These are phyloP conservation scores for Halyomorpha halys DNA, from an alignment of 1,140 invertebrate genomes.

Conservation along the genomic window DNA sequence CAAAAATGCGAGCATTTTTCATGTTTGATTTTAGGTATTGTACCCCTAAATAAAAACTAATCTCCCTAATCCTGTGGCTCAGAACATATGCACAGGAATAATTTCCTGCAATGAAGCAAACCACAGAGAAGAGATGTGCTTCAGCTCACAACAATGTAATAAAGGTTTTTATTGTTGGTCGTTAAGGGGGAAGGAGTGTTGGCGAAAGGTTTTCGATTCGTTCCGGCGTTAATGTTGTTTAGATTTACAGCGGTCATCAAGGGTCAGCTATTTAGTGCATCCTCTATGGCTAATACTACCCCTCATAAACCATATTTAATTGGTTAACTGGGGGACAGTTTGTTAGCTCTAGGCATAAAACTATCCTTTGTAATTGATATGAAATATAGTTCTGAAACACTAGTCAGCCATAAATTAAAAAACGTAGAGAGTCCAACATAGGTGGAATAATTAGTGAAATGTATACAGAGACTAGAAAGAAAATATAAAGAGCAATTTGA, in stretches of 20 bases:
- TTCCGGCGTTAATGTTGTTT: background rate
- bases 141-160: constrained; percentile 10
- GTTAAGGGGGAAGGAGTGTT: background rate
- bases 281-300: constrained; percentile 4
- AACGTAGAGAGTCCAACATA: no score
- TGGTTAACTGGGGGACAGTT: background rate
- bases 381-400: background rate
- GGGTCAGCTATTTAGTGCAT: constrained; percentile 2
- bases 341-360: background rate
- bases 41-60: no score
- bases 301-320: constrained; percentile 4
- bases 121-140: no score
- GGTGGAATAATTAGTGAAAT: no score
- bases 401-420: background rate
- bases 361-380: background rate
- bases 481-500: no score
- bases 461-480: no score
- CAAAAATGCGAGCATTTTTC: no score
- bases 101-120: no score
- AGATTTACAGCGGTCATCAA: constrained; percentile 6
- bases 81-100: no score
- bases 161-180: constrained; percentile 5
- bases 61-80: no score
- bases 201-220: constrained; percentile 1
- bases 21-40: no score